A percentile compares a stretch with the other conserved stretches of the same genome.
phyloP scores from a whole-genome alignment of 1,140 invertebrate species.

The Radopholus similis region DNA sequence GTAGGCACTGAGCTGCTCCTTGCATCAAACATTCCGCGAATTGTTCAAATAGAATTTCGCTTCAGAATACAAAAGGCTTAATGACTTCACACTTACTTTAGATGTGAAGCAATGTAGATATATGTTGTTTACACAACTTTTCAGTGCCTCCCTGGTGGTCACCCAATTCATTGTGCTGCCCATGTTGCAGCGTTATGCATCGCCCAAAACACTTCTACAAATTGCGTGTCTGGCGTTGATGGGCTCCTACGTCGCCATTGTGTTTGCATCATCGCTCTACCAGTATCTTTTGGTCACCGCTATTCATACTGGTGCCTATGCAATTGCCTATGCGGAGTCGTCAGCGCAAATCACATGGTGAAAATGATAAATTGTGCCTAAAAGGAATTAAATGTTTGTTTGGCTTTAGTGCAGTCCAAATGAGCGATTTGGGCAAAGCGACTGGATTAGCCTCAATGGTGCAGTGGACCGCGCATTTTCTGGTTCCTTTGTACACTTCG shows the following conservation, averaged over 20 bases:
- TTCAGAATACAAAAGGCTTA: too few species aligned
- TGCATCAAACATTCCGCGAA: too few species aligned
- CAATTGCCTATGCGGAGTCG: slow-evolving; percentile 59
- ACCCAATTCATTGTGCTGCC: slow-evolving; percentile 55
- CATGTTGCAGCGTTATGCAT: slow-evolving; percentile 42
- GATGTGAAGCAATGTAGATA: too few species aligned
- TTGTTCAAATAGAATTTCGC: too few species aligned
- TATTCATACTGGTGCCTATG: slow-evolving; percentile 56
- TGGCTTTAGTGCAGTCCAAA: slow-evolving; percentile 51
- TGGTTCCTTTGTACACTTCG: slow-evolving; percentile 57
- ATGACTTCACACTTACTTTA: too few species aligned
- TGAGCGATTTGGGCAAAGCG: slow-evolving; percentile 53
- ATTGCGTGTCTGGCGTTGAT: slow-evolving; percentile 44
- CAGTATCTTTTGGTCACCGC: slow-evolving; percentile 56
- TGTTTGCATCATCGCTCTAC: slow-evolving; percentile 49
- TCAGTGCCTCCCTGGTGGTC: slow-evolving; percentile 36
- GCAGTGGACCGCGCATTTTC: slow-evolving; percentile 58
- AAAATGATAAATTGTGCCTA: not conserved
- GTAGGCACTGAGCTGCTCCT: too few species aligned
- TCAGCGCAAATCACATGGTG: slow-evolving; percentile 58
- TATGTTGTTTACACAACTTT: not conserved
- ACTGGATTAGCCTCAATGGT: slow-evolving; percentile 59
- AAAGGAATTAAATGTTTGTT: not conserved
- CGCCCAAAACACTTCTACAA: slow-evolving; percentile 50
- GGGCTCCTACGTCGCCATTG: slow-evolving; percentile 42